A percentile compares a stretch with the other conserved stretches of the same genome.
phyloP scores from a whole-genome alignment of 2,797 vertebrate genomes.

The Rhabdomys pumilio region DNA sequence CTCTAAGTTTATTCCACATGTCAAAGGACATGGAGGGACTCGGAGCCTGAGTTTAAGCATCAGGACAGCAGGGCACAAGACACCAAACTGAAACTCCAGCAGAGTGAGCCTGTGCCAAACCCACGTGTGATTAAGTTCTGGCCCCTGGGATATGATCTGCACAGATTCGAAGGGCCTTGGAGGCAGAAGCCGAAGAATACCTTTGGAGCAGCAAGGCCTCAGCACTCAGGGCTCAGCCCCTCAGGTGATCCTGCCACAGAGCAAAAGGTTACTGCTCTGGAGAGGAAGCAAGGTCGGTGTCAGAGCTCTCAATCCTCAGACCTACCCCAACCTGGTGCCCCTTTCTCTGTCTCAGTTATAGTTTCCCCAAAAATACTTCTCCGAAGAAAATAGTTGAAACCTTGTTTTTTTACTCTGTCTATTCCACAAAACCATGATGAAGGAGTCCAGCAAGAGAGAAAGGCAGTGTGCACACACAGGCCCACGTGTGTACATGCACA shows the following conservation, averaged over 20 bases:
- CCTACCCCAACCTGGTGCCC: too few relatives aligned
- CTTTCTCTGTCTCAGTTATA: accelerated
- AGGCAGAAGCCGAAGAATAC: neutral
- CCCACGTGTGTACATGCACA: neutral
- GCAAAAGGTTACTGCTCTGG: neutral
- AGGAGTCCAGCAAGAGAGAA: neutral
- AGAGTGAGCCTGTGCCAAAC: neutral
- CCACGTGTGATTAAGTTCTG: neutral
- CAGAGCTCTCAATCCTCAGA: accelerated
- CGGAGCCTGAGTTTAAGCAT: too few relatives aligned
- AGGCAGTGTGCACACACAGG: accelerated
- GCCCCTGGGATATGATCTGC: too few relatives aligned
- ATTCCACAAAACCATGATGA: neutral
- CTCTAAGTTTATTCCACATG: neutral
- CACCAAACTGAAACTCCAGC: neutral
- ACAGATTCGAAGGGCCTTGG: neutral
- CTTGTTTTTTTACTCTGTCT: neutral
- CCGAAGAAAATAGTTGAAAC: neutral
- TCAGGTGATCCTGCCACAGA: neutral
- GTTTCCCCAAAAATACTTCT: neutral
- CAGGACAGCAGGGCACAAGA: neutral
- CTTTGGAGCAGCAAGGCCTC: neutral
- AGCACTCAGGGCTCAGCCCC: neutral
- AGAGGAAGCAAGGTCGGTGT: neutral
- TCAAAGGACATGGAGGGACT: accelerated